Base-by-base conservation (phyloP, 1,140 invertebrate genomes). In the Metaphire vulgaris region DNA sequence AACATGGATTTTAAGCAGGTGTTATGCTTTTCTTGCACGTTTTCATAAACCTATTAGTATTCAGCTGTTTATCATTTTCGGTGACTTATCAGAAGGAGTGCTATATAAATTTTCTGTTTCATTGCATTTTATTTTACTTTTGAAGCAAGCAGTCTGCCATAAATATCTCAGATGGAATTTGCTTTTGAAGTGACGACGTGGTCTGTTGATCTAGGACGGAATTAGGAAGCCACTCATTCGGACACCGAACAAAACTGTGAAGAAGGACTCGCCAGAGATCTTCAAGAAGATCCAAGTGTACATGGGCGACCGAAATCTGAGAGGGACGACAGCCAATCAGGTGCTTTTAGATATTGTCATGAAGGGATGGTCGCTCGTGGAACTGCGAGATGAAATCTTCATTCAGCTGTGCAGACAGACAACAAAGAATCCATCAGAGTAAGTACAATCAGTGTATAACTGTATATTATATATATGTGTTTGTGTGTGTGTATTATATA, bases 281-380 rank as follows among this genome's bases (percentile, higher is more conserved):
- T 98, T 98, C 84, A 91, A 95, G 82, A 89, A 96, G 78, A 94
- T 98, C 74, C 96, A 98, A 88, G 93, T 94, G 74, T 99, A 98
- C 84, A 98, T 98, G 96, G 93, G 94, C 28, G 96, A 99, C 87
- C 89, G 95, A n/a, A 97, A 95, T 83, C 92, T 0, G 91, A 94
- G 69, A 34, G 34, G 72, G 74, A 16, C n/a, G 30, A 74, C 78
- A 30, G 79, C 81, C 68, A 78, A 82, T 64, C 80, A 83, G 41
- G 91, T 97, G 2, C 92, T 94, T 0, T 91, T 95, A 81, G 95
- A 97, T 80, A 93, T 98, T 68, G 90, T 95, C 34, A 92, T 90
- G 72, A 91, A 91, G 68, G 93, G 93, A 0, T 93, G 92, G 84
- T 89, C 90, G 33, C 93, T 93, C 81, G 89, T 89, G 89, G 78